Evolutionary conservation across 2,113 vertebrate genomes (phyloP), one percentile per base, ranked within the genome.

Genomic region (Pangasianodon gigas): DNA sequence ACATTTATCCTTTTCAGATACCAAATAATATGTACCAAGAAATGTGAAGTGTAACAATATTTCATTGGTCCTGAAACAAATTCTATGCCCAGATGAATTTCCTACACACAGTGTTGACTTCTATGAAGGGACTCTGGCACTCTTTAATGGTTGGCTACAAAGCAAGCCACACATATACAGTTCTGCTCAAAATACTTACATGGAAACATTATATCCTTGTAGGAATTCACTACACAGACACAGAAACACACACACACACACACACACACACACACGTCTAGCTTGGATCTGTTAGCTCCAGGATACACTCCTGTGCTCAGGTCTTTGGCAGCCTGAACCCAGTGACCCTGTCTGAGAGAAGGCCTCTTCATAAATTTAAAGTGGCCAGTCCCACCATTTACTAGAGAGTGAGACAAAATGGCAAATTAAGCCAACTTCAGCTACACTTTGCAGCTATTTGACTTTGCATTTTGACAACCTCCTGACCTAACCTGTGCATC

Each of bases 281-380:
- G 89, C 87, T 93, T 82, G 90, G 93, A 94, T 93, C 86, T 32
- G 16, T 65, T 88, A 82, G 16, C 16, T 54, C 37, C 48, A 83
- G 60, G 26, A 74, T 58, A 58, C 21, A 46, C 32, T 69, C 62
- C 37, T 89, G 51, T 16, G 71, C 83, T 92, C 89, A 89, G 54
- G 65, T 87, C 89, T 93, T 89, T 41, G 90, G 44, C 86, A 69
- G 52, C 13, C 4, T 81, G 44, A 88, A 81, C 77, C 41, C 29
- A 37, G 32, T 51, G 29, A 52, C 9, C 75, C n/a, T 82, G 56
- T 26, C 14, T 71, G 86, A 93, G 91, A 88, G 77, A 86, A 54
- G 56, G 86, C 48, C 83, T 81, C 29, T 80, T 88, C 85, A 94
- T 94, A 93, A 94, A 89, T 62, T 90, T 86, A 80, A 93, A 90